Percentiles rank a stretch among this genome's conserved stretches.
Conservation (phyloP, 2,888 invertebrate species). For the Branchellion lobata region DNA sequence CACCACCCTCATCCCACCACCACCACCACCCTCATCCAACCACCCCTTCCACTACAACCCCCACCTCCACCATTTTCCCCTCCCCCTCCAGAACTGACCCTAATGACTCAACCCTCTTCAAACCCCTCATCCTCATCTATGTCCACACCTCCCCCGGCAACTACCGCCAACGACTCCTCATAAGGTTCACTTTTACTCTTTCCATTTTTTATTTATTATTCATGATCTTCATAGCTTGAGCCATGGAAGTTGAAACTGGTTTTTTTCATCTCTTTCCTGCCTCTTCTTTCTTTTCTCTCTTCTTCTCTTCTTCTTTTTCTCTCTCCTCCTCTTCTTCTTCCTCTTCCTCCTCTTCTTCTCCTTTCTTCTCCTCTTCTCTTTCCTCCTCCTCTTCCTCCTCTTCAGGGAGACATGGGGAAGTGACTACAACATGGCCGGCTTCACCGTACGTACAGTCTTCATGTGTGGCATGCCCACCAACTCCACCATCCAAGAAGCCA, state of each 20-base stretch:
- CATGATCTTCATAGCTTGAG: too few species aligned
- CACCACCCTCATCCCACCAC: background rate
- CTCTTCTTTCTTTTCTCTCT: too few species aligned
- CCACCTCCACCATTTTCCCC: background rate
- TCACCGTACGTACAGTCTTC: conserved; percentile 57
- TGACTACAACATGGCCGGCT: conserved; percentile 51
- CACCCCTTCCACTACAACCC: background rate
- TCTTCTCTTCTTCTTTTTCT: too few species aligned
- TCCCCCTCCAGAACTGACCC: background rate
- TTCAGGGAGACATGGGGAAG: conserved; percentile 58
- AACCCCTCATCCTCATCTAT: conserved; percentile 52
- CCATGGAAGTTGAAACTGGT: too few species aligned
- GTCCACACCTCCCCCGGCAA: conserved; percentile 49
- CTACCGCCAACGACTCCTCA: conserved; percentile 43
- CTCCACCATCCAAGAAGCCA: conserved; percentile 52
- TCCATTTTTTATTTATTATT: too few species aligned
- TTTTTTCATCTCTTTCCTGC: too few species aligned
- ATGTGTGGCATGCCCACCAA: conserved; percentile 58
- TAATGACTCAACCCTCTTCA: conserved; percentile 43
- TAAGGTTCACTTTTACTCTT: conserved; percentile 46
- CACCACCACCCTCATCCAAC: background rate
- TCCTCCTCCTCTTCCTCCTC: too few species aligned
- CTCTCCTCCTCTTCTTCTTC: too few species aligned
- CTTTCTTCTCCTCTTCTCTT: too few species aligned
- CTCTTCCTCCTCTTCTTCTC: too few species aligned